Base-by-base conservation (phyloP, 2,888 invertebrate species). In the Elgonia sp. region DNA sequence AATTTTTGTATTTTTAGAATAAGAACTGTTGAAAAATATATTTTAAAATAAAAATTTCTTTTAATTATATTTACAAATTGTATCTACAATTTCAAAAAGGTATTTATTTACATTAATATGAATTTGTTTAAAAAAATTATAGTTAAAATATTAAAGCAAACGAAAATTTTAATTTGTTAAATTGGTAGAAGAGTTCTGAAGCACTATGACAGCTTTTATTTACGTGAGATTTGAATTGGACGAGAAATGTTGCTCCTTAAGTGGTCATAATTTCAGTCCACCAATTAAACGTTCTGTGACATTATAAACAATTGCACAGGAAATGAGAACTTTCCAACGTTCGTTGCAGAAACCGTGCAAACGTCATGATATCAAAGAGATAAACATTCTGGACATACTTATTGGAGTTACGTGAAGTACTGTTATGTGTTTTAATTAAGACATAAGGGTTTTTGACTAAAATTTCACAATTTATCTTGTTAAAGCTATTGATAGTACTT, bases 191-290 rank as follows among this genome's bases (percentile, higher is more conserved):
- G n/a, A n/a, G n/a, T n/a, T n/a, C n/a, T n/a, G n/a, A n/a, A n/a
- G n/a, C n/a, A n/a, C n/a, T n/a, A n/a, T n/a, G n/a, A n/a, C n/a
- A n/a, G n/a, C n/a, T 75, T 75, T 75, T 62, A 62, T 75, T 62
- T 75, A 55, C 62, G 75, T 14, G 8, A 20, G 46, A n/a, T 40
- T 46, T 42, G 75, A 75, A 75, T 12, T 62, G 62, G 29, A 29
- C 50, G 62, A 76, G 63, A 73, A 73, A 53, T 46, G 76, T 50
- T 50, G 18, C 21, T 76, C 29, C 18, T 77, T 39, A 12, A 75
- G 75, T 75, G 29, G 60, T 62, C 60, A 75, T 75, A 75, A 77
- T 65, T 77, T 65, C 21, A 53, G 65, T 77, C 65, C 53, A 53
- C 39, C 53, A 53, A 46, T 77, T 63, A 40, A 77, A 77, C 53